A percentile compares a stretch with the other conserved stretches of the same genome.
Conservation (phyloP, 2,797 vertebrate species). For the Bradypodion pumilum region DNA sequence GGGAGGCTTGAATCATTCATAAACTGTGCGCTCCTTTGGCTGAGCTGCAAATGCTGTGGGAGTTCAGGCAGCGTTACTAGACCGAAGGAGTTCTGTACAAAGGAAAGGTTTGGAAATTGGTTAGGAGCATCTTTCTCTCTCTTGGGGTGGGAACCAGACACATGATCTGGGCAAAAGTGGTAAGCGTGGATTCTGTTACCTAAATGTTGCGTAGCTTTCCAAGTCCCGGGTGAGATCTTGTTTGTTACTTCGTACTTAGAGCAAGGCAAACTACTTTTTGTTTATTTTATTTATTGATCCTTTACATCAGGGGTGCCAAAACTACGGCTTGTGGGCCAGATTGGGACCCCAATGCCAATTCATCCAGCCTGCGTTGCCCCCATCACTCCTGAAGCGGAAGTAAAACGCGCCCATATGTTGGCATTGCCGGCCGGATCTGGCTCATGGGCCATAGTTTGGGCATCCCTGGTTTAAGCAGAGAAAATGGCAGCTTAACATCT, state of each 20-base stretch:
- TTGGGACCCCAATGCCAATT: too few relatives aligned
- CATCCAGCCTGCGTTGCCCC: too few relatives aligned
- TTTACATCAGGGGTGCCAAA: too few relatives aligned
- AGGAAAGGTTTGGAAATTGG: background rate
- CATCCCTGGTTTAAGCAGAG: too few relatives aligned
- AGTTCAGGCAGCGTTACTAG: constrained; percentile 13
- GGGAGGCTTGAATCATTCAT: constrained; percentile 71
- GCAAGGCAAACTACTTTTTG: rapidly evolving
- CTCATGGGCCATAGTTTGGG: too few relatives aligned
- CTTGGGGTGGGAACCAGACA: background rate
- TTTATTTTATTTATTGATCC: too few relatives aligned
- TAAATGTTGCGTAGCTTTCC: background rate
- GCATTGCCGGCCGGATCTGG: too few relatives aligned
- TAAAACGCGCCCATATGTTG: too few relatives aligned
- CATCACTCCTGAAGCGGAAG: too few relatives aligned
- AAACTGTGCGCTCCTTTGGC: constrained; percentile 40
- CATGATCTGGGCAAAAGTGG: constrained; percentile 5
- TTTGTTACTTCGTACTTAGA: rapidly evolving
- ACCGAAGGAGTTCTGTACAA: background rate
- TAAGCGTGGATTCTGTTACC: background rate
- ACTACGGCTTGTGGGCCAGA: too few relatives aligned
- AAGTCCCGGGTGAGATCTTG: rapidly evolving
- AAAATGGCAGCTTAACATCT: too few relatives aligned
- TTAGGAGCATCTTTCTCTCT: background rate
- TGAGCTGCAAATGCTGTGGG: constrained; percentile 45